Conservation (phyloP, 2,888 invertebrate species). For the Lasioglossum lativentre region DNA sequence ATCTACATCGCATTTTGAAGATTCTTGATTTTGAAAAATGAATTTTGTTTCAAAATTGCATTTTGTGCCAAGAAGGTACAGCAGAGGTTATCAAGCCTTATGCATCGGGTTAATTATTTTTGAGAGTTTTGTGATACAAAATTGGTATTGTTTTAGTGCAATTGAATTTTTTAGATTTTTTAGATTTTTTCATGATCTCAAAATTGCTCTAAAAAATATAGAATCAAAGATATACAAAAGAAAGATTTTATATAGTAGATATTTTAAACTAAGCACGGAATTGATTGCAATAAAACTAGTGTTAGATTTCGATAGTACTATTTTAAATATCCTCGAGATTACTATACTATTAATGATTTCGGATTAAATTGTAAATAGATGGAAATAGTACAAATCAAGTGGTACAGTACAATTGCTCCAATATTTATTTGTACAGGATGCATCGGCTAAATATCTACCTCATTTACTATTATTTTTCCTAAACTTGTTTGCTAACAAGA, state of each 20-base stretch:
- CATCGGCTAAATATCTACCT: not conserved
- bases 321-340: constrained; percentile 25
- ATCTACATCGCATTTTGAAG: not conserved
- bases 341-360: constrained; percentile 9
- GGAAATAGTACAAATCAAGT: constrained; percentile 50
- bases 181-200: not conserved
- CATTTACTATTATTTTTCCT: not conserved
- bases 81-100: too few relatives aligned
- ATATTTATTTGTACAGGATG: constrained; percentile 20
- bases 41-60: not conserved
- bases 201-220: not conserved
- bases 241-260: not conserved
- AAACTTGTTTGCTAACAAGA: not conserved
- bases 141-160: not conserved
- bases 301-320: constrained; percentile 23
- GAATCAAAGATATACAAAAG: constrained; percentile 10
- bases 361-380: constrained; percentile 42
- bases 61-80: too few relatives aligned
- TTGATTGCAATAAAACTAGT: constrained; percentile 35
- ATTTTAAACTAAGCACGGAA: constrained; percentile 22
- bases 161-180: not conserved
- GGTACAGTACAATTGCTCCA: constrained; percentile 30
- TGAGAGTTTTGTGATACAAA: not conserved
- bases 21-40: not conserved
- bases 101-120: not conserved